These are phyloP conservation scores for Odontocerum albicorne DNA, from an alignment of 2,888 invertebrate species.

Conservation along the genomic window DNA sequence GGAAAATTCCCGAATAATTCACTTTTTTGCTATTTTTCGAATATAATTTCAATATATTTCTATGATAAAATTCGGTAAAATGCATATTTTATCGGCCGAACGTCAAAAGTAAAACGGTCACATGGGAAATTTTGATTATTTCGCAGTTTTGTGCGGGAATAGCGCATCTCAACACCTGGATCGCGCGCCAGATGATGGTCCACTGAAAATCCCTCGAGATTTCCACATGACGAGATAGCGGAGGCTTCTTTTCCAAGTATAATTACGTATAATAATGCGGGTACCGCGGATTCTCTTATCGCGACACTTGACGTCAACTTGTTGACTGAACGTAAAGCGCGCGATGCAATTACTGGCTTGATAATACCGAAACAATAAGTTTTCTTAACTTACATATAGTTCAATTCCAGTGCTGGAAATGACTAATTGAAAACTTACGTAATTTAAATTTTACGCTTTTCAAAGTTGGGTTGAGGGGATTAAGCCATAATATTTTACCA, in stretches of 20 bases:
- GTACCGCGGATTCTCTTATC: slow-evolving; percentile 6
- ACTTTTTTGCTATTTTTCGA: too few relatives aligned
- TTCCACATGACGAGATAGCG: slow-evolving; percentile 1
- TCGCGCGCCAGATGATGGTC: slow-evolving; percentile 1
- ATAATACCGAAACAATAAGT: too few relatives aligned
- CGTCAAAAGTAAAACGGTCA: slow-evolving; percentile 3
- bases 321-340: slow-evolving; percentile 8
- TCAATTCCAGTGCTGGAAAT: too few relatives aligned
- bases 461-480: too few relatives aligned
- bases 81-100: background rate
- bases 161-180: background rate
- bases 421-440: too few relatives aligned
- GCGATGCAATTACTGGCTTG: slow-evolving; percentile 3
- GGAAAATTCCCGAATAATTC: slow-evolving; percentile 12
- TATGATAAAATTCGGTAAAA: too few relatives aligned
- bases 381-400: too few relatives aligned
- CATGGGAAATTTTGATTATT: slow-evolving; percentile 3
- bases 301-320: slow-evolving; percentile 11
- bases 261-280: too few relatives aligned
- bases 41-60: too few relatives aligned
- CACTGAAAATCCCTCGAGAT: background rate
- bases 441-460: too few relatives aligned
- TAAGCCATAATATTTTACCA: too few relatives aligned
- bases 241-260: slow-evolving; percentile 7
- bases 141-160: slow-evolving; percentile 8